A percentile compares a stretch with the other conserved stretches of the same genome.
phyloP scores from a whole-genome alignment of 2,888 invertebrate species.

The Trachelus tabidus region DNA sequence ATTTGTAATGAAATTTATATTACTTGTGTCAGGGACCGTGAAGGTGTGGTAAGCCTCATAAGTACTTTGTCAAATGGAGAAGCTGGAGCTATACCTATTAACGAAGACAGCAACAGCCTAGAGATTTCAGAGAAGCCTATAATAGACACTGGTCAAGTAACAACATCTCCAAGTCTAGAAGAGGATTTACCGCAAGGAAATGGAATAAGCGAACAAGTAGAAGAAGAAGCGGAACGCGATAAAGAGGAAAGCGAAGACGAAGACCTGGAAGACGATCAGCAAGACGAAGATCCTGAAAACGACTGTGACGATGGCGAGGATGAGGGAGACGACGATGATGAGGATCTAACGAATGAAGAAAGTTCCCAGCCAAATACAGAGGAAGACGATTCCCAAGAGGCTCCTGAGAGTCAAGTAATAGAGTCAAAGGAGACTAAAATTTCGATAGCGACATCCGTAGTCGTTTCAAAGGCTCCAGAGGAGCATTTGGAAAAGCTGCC shows the following conservation, averaged over 20 bases:
- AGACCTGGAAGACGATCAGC: slow-evolving; percentile 30
- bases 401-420: slow-evolving; percentile 24
- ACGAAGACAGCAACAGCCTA: slow-evolving; percentile 75
- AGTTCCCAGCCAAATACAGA: slow-evolving; percentile 46
- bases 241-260: slow-evolving; percentile 37
- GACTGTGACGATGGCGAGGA: slow-evolving; percentile 39
- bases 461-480: slow-evolving; percentile 15
- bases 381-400: slow-evolving; percentile 44
- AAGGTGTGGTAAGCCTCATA: slow-evolving; percentile 84
- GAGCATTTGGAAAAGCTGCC: slow-evolving; percentile 1
- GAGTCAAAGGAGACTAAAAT: slow-evolving; percentile 23
- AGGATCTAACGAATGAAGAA: slow-evolving; percentile 43
- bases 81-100: slow-evolving; percentile 71
- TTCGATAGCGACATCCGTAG: slow-evolving; percentile 2
- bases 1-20: not conserved
- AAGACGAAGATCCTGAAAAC: slow-evolving; percentile 31
- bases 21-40: slow-evolving; percentile 73
- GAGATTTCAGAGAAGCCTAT: slow-evolving; percentile 69
- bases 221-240: slow-evolving; percentile 30
- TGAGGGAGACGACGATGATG: slow-evolving; percentile 13
- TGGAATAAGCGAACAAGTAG: slow-evolving; percentile 36
- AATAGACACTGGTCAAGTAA: slow-evolving; percentile 69
- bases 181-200: slow-evolving; percentile 41
- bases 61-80: slow-evolving; percentile 79
- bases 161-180: slow-evolving; percentile 44